Evolutionary conservation across 1,140 invertebrate species (phyloP).

Genomic region (Trachymyrmex cornetzi): DNA sequence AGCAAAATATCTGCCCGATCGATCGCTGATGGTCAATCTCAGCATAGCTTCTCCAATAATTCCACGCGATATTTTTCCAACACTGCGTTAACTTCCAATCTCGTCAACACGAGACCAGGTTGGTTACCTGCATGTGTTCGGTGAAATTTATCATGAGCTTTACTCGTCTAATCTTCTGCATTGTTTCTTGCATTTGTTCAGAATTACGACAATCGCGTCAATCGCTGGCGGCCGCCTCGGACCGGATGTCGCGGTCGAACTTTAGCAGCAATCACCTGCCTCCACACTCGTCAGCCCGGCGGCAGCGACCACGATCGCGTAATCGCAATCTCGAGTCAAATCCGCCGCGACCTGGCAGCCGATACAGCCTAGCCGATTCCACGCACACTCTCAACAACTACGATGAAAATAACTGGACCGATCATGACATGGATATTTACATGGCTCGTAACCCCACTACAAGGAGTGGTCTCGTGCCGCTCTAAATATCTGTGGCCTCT

Average conservation of each 20-base stretch:
- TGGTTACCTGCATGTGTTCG: background rate
- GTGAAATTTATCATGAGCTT: background rate
- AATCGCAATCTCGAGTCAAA: constrained; percentile 84
- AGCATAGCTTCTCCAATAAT: constrained; percentile 94
- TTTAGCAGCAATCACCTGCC: constrained; percentile 86
- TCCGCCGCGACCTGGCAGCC: constrained; percentile 88
- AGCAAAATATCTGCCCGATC: constrained; percentile 87
- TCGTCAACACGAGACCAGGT: constrained; percentile 93
- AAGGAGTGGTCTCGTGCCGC: constrained; percentile 93
- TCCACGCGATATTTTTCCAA: constrained; percentile 91
- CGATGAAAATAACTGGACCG: constrained; percentile 97
- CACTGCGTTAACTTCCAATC: constrained; percentile 91
- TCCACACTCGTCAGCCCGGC: constrained; percentile 88
- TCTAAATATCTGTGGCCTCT: constrained; percentile 87
- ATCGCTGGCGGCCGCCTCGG: constrained; percentile 92
- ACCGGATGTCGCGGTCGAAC: constrained; percentile 91
- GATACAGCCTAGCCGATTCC: constrained; percentile 91
- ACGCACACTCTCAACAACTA: constrained; percentile 94
- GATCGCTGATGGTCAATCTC: constrained; percentile 94
- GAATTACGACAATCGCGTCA: constrained; percentile 94
- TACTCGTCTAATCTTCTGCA: background rate
- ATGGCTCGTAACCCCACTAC: constrained; percentile 96
- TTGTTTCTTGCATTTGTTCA: constrained; percentile 79
- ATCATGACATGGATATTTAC: constrained; percentile 98
- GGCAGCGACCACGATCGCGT: constrained; percentile 89